These are phyloP conservation scores for Himalopsyche anomala DNA, from an alignment of 2,888 invertebrate genomes.

Conservation along the genomic window DNA sequence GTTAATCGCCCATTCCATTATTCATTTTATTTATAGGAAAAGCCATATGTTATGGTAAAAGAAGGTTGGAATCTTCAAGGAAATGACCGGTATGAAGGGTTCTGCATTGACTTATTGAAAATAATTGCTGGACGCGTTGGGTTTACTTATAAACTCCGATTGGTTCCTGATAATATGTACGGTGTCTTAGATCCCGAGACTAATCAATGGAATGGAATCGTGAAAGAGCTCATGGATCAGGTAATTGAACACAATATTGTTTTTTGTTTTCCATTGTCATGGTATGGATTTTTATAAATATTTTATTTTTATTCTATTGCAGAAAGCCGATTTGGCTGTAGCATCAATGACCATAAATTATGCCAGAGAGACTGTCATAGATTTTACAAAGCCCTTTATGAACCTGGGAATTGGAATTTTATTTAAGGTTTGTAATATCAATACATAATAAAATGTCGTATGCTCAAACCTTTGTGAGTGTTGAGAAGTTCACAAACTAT, in stretches of 20 bases:
- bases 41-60: constrained; percentile 94
- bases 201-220: constrained; percentile 94
- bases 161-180: constrained; percentile 92
- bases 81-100: constrained; percentile 92
- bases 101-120: constrained; percentile 92
- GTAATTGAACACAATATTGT: constrained; percentile 73
- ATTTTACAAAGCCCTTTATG: constrained; percentile 99
- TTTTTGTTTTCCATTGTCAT: no score
- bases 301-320: constrained; percentile 67
- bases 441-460: not conserved
- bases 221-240: constrained; percentile 90
- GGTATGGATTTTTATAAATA: no score
- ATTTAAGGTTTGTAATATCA: constrained; percentile 83
- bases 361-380: constrained; percentile 95
- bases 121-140: constrained; percentile 90
- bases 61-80: constrained; percentile 90
- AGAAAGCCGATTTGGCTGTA: constrained; percentile 97
- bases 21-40: constrained; percentile 80
- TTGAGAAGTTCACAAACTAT: no score
- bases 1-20: no score
- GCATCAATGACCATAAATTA: constrained; percentile 99
- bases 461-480: no score
- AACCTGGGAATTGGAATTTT: constrained; percentile 97
- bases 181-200: constrained; percentile 92
- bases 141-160: constrained; percentile 89